These are phyloP conservation scores for Lapara coniferarum DNA, from an alignment of 2,888 invertebrate genomes.

Conservation along the genomic window DNA sequence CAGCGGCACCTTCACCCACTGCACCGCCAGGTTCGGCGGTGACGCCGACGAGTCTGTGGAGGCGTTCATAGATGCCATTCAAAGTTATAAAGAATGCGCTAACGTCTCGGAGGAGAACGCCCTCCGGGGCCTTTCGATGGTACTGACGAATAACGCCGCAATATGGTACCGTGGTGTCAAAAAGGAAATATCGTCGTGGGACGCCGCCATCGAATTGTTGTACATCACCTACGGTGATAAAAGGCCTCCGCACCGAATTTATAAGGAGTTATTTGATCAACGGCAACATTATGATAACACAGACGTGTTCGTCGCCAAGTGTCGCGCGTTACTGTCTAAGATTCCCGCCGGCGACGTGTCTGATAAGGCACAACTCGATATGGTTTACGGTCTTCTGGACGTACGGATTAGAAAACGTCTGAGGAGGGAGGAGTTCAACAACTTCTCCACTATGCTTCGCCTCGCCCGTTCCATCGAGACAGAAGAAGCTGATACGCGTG, in stretches of 20 bases:
- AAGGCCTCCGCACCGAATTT: background rate
- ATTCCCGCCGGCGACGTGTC: background rate
- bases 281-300: background rate
- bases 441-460: slow-evolving; percentile 4
- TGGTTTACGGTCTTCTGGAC: background rate
- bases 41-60: background rate
- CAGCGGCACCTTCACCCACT: background rate
- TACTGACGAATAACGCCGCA: background rate
- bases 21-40: background rate
- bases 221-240: background rate
- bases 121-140: background rate
- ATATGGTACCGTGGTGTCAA: background rate
- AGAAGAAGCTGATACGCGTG: background rate
- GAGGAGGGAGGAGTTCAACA: background rate
- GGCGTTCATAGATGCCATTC: background rate
- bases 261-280: background rate
- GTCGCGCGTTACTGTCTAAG: background rate
- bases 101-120: background rate
- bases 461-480: slow-evolving; percentile 3
- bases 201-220: background rate
- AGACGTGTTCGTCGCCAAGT: background rate
- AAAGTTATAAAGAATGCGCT: background rate
- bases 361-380: background rate
- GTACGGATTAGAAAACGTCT: background rate
- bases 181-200: background rate